Evolutionary conservation across 92 coral and sea anemone genomes (phyloP), one percentile per base, ranked within the genome.

Genomic region (Galaxea fascicularis): DNA sequence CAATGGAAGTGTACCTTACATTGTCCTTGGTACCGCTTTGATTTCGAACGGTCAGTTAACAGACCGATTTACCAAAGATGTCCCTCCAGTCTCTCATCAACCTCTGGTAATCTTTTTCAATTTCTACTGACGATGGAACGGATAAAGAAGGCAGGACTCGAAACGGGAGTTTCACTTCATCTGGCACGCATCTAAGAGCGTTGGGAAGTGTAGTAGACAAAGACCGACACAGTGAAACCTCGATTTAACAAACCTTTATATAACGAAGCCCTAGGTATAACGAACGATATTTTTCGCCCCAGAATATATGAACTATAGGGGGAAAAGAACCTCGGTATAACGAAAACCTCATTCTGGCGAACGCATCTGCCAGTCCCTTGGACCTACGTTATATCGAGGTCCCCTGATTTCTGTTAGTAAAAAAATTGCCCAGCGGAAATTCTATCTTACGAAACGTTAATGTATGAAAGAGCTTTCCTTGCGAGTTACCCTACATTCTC

Each of bases 51-150:
- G 84, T 89, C 21, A 79, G 60, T 27, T 86, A 90, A 39, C 77
- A 81, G 4, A 86, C 84, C 0, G 90, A 76, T 74, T 86, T 85
- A 1, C 87, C 90, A 62, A 30, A 89, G 63, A 46, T 84, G 86
- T 85, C 89, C 88, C 65, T 77, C 92, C 92, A 89, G 64, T 85
- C 89, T 71, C 85, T 63, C 86, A 89, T 78, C 14, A 84, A 10
- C 79, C 64, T 89, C 54, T 89, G 78, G 7, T 83, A 82, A n/a
- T 78, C 92, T 73, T 78, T 79, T 35, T 82, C 24, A 78, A 89
- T 89, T 65, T 30, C 35, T 2, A 73, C 86, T 27, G 89, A 89
- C 16, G 82, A 20, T 8, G 78, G 64, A 80, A 20, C 74, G 17
- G 78, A 73, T 24, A 73, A 24, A 15, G 78, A 73, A 4, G 63